phyloP scores from a whole-genome alignment of 2,797 vertebrate species.

The Catamblyrhynchus diadema region DNA sequence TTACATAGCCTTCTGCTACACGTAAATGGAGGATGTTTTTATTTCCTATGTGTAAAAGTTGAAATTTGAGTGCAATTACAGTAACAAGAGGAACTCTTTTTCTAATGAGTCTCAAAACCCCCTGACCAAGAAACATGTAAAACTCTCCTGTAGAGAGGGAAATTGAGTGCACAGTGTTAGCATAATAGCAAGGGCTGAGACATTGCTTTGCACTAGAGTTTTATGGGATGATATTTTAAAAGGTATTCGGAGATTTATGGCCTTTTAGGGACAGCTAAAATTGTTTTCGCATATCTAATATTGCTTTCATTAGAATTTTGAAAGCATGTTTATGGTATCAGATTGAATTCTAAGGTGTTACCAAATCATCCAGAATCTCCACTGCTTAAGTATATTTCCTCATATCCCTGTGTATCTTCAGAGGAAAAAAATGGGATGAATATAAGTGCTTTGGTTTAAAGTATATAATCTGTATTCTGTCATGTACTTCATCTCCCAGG shows the following conservation, averaged over 20 bases:
- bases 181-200: slow-evolving; percentile 34
- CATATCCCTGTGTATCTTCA: slow-evolving; percentile 17
- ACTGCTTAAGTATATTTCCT: slow-evolving; percentile 53
- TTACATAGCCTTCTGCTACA: background rate
- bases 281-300: slow-evolving; percentile 62
- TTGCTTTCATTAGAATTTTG: slow-evolving; percentile 56
- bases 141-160: slow-evolving; percentile 28
- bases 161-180: slow-evolving; percentile 35
- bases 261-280: slow-evolving; percentile 48
- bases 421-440: slow-evolving; percentile 28
- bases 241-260: slow-evolving; percentile 23
- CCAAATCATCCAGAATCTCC: slow-evolving; percentile 41
- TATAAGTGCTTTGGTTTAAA: slow-evolving; percentile 58
- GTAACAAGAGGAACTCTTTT: background rate
- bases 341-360: slow-evolving; percentile 47
- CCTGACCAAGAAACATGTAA: background rate
- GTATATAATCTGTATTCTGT: slow-evolving; percentile 70
- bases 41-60: background rate
- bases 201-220: slow-evolving; percentile 18
- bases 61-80: background rate
- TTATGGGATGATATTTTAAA: slow-evolving; percentile 55
- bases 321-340: slow-evolving; percentile 40
- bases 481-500: slow-evolving; percentile 59
- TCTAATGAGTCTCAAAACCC: slow-evolving; percentile 25
- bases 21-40: background rate